A percentile compares a stretch with the other conserved stretches of the same genome.
phyloP scores from a whole-genome alignment of 2,888 invertebrate genomes.

The Drosophila colorata region DNA sequence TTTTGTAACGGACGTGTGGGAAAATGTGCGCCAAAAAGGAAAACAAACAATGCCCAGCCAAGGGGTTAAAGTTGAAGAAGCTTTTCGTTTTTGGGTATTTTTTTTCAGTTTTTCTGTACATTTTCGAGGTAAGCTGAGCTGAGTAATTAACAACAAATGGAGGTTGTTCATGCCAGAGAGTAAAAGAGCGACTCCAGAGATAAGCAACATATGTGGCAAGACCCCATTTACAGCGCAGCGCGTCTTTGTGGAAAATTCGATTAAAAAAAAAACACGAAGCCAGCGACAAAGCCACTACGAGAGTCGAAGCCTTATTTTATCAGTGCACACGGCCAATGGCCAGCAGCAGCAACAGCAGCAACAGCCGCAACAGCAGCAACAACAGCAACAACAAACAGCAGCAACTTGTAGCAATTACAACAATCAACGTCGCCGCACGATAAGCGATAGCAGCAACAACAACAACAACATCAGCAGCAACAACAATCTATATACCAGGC shows the following conservation, averaged over 20 bases:
- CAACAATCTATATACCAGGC: slow-evolving; percentile 30
- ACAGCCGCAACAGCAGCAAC: slow-evolving; percentile 64
- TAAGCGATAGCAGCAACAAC: slow-evolving; percentile 52
- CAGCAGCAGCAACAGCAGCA: slow-evolving; percentile 29
- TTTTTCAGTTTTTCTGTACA: not conserved
- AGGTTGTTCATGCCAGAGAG: slow-evolving; percentile 13
- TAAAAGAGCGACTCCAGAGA: slow-evolving; percentile 18
- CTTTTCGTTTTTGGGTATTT: slow-evolving; percentile 14
- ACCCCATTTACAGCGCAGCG: slow-evolving; percentile 27
- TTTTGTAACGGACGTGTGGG: slow-evolving; percentile 64
- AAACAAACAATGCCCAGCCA: slow-evolving; percentile 27
- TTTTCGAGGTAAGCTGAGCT: slow-evolving; percentile 43
- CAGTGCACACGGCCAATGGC: slow-evolving; percentile 59
- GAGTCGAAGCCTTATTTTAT: slow-evolving; percentile 38
- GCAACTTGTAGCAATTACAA: slow-evolving; percentile 65
- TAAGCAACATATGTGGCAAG: slow-evolving; percentile 49
- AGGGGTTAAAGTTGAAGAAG: slow-evolving; percentile 54
- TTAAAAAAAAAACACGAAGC: slow-evolving; percentile 36
- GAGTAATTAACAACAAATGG: slow-evolving; percentile 60
- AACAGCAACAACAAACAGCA: slow-evolving; percentile 45
- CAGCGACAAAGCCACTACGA: slow-evolving; percentile 5
- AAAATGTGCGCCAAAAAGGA: slow-evolving; percentile 44
- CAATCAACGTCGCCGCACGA: slow-evolving; percentile 61
- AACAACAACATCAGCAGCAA: slow-evolving; percentile 25
- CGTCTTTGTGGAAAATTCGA: slow-evolving; percentile 33